Evolutionary conservation across 1,140 invertebrate species (phyloP).

Genomic region (Galleria mellonella): DNA sequence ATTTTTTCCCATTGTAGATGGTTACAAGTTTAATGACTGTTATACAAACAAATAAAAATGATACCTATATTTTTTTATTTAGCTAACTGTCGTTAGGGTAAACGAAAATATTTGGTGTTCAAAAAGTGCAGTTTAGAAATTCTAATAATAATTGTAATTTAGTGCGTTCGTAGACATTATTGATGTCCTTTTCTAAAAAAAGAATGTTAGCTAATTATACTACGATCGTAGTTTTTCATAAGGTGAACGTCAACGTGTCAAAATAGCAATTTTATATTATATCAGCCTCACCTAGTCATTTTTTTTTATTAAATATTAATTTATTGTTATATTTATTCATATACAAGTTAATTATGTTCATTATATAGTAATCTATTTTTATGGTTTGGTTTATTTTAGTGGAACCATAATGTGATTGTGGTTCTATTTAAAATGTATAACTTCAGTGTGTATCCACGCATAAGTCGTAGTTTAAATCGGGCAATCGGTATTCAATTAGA

Average conservation of each 20-base stretch:
- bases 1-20: slow-evolving; percentile 47
- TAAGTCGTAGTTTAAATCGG: no score
- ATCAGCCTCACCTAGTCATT: slow-evolving; percentile 14
- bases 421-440: no score
- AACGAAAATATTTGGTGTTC: slow-evolving; percentile 61
- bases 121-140: slow-evolving; percentile 53
- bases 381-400: no score
- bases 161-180: slow-evolving; percentile 43
- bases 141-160: slow-evolving; percentile 40
- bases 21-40: slow-evolving; percentile 47
- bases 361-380: not conserved
- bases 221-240: slow-evolving; percentile 19
- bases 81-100: slow-evolving; percentile 62
- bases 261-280: not conserved
- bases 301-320: not conserved
- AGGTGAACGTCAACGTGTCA: not conserved
- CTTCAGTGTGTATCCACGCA: no score
- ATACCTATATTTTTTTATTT: slow-evolving; percentile 69
- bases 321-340: no score
- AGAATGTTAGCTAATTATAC: slow-evolving; percentile 6
- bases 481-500: no score
- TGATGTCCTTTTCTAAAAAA: slow-evolving; percentile 34
- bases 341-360: not conserved
- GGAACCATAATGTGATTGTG: no score
- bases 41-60: slow-evolving; percentile 49